Evolutionary conservation across 1,140 invertebrate species (phyloP), one percentile per base, ranked within the genome.

Genomic region (Pinna nobilis): DNA sequence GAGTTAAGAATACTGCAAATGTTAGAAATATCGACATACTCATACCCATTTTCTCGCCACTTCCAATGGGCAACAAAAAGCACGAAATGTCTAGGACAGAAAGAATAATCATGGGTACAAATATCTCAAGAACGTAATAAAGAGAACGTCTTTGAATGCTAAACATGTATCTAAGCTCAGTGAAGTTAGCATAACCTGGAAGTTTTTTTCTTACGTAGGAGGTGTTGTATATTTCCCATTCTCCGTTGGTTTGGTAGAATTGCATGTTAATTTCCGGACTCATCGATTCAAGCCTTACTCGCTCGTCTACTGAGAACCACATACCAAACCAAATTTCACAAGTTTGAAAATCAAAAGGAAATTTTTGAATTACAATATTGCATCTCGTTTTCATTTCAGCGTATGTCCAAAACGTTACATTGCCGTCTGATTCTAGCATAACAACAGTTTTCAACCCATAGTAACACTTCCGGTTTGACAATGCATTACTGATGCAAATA

Each of bases 11-110:
- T 13, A 78, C 68, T 7, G 55, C 71, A 15, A 74, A 70, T 7
- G 76, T 61, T n/a, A 78, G 60, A 47, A 78, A 72, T 28, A 70
- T 70, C 9, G 76, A 55, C 47, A 78, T 53, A 7, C 41, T 60
- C 6, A 70, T 63, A 3, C 60, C 68, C 32, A 78, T 70, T 23
- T 73, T 78, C n/a, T 74, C 76, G 4, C 76, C 76, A 35, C 41
- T 69, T 2, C 67, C 61, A 23, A 74, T 66, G 23, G 76, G 76
- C 13, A 78, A 25, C 4, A 63, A 33, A 35, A 78, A 73, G 23
- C 67, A 51, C 13, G 67, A 64, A 25, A 59, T 65, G 39, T 60
- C 67, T n/a, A 78, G 55, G 4, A 70, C n/a, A 1, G 76, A 70
- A 9, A 78, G 53, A 23, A 74, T 59, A 13, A 67, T 35, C 13